Evolutionary conservation across 2,888 invertebrate species (phyloP), one percentile per base, ranked within the genome.

Genomic region (Heterodera filipjevi): DNA sequence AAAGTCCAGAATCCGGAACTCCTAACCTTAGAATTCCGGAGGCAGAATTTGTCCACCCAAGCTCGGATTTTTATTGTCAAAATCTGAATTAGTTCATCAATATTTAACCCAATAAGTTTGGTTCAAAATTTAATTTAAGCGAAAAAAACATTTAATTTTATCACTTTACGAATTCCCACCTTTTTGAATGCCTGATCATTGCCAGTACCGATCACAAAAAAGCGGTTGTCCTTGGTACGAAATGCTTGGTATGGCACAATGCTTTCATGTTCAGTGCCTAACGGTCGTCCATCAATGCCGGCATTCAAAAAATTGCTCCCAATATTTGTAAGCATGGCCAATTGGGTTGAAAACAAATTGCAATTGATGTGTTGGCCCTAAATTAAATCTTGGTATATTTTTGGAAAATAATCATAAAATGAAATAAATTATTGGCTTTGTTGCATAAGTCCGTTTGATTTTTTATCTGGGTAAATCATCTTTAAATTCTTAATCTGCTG

Each of bases 181-280:
- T 93, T 93, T 39, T 89, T 89, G 90, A 95, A 96, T 88, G 95
- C 89, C 14, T 84, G 79, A 79, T 96, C 93, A 71, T 94, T 95
- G 1, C 95, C 96, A 2, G 94, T 92, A 0, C 96, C 96, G 5
- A 96, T 91, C 0, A 96, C 94, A 77, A 96, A 92, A 87, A 93
- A 93, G 16, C 87, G 85, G 0, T 94, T 94, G 89, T 95, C 93
- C 88, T 92, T 92, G 0, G 95, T 94, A 87, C 92, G 92, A 88
- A 96, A 97, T 3, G 94, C 90, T 90, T 96, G 93, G 89, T 98
- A 97, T 0, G 97, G 97, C 0, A 97, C 97, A 80, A 98, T 93
- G 89, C 94, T 95, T 80, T 93, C 94, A 90, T 98, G 97, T 0
- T 82, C 81, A 8, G 82, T 82, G 35, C 82, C 82, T 70, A 73